phyloP scores from a whole-genome alignment of 2,113 vertebrate genomes.

The Cettia cetti region DNA sequence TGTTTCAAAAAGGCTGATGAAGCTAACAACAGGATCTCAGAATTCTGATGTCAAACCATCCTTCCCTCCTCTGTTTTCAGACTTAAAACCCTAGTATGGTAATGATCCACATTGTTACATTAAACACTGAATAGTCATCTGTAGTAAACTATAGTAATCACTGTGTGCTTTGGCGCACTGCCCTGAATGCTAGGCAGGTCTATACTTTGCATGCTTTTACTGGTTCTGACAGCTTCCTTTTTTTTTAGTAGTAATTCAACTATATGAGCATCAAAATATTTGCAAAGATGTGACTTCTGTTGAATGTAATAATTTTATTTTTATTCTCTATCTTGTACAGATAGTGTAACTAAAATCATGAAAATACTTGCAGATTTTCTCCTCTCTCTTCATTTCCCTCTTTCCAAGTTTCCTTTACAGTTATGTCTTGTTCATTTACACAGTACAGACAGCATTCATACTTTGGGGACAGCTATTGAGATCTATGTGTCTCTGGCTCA shows the following conservation, averaged over 20 bases:
- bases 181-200: neutral
- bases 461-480: neutral
- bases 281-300: neutral
- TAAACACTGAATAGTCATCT: neutral
- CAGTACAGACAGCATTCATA: neutral
- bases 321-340: neutral
- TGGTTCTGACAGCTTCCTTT: neutral
- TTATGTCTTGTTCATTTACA: neutral
- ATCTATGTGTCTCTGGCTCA: neutral
- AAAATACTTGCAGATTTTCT: neutral
- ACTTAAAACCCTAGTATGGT: neutral
- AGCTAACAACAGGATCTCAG: neutral
- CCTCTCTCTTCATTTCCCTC: neutral
- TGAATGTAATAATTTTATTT: neutral
- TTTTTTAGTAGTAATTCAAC: neutral
- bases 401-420: neutral
- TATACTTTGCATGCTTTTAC: neutral
- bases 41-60: neutral
- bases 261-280: neutral
- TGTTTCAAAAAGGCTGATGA: neutral
- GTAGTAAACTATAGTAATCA: neutral
- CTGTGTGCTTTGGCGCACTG: neutral
- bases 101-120: accelerated
- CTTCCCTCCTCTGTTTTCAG: neutral
- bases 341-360: neutral